Percentiles rank a stretch among this genome's conserved stretches.
Evolutionary conservation across 2,113 vertebrate genomes (phyloP).

Genomic region (Brachionichthys hirsutus): DNA sequence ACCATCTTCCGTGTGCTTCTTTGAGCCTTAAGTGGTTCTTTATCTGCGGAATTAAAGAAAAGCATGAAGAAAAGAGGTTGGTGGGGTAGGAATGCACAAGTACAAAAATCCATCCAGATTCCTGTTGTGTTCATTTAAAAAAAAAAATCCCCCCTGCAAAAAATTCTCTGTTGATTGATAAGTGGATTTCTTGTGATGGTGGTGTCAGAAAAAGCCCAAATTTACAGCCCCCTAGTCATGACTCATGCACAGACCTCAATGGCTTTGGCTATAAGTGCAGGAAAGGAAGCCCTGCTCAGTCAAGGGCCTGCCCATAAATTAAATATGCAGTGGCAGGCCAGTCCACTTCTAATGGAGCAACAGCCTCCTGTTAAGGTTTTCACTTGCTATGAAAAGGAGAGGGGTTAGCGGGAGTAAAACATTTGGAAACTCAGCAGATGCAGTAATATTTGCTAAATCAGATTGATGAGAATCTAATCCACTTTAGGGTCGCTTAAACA

Average conservation of each 20-base stretch:
- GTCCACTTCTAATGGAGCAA: conserved; percentile 64
- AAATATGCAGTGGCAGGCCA: conserved; percentile 63
- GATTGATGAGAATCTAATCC: conserved; percentile 79
- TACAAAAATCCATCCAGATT: conserved; percentile 41
- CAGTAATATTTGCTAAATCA: conserved; percentile 70
- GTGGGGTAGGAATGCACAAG: conserved; percentile 1
- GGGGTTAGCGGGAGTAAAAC: conserved; percentile 15
- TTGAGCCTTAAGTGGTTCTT: conserved; percentile 60
- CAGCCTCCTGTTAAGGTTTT: conserved; percentile 66
- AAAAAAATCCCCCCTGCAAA: too few relatives aligned
- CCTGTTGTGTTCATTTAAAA: conserved; percentile 26
- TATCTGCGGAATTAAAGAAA: conserved; percentile 35
- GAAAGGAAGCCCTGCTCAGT: conserved; percentile 75
- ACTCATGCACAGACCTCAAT: conserved; percentile 66
- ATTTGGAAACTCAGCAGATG: conserved; percentile 69
- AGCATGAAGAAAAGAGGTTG: not conserved
- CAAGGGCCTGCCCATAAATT: conserved; percentile 78
- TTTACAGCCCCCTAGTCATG: conserved; percentile 70
- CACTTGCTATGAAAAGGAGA: conserved; percentile 41
- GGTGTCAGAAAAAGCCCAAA: conserved; percentile 66
- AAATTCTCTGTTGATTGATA: too few relatives aligned
- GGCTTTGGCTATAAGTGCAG: conserved; percentile 63
- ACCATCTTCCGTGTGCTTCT: conserved; percentile 70
- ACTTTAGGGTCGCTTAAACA: conserved; percentile 73
- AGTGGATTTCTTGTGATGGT: conserved; percentile 67